phyloP scores from a whole-genome alignment of 2,888 invertebrate genomes.

The Panzeria rudis region DNA sequence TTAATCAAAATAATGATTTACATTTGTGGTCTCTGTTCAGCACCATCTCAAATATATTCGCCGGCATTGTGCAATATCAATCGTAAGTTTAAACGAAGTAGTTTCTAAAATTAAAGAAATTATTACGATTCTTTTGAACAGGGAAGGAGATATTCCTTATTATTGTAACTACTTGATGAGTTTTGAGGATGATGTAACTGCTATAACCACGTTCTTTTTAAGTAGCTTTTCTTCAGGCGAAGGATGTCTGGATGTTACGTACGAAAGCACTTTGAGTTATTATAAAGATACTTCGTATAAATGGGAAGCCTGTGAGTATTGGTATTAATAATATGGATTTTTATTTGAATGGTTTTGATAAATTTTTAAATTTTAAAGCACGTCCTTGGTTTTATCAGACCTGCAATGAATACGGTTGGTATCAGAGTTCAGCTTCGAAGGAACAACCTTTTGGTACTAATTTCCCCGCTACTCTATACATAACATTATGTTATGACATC shows the following conservation, averaged over 20 bases:
- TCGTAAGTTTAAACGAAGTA: constrained; percentile 72
- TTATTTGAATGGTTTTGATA: too few species aligned
- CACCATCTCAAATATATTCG: constrained; percentile 79
- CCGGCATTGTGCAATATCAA: constrained; percentile 80
- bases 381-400: constrained; percentile 93
- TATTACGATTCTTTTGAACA: constrained; percentile 54
- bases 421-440: constrained; percentile 88
- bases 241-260: background rate
- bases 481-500: constrained; percentile 78
- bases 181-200: constrained; percentile 77
- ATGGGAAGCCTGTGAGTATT: background rate
- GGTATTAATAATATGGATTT: background rate
- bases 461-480: constrained; percentile 79
- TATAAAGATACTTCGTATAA: background rate
- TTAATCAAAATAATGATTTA: constrained; percentile 79
- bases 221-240: background rate
- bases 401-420: constrained; percentile 94
- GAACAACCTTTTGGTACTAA: constrained; percentile 85
- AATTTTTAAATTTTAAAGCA: constrained; percentile 82
- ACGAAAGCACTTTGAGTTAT: background rate
- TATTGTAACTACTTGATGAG: constrained; percentile 76
- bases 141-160: constrained; percentile 74
- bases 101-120: background rate
- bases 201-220: constrained; percentile 74
- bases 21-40: constrained; percentile 81